Conservation (phyloP, 2,888 invertebrate species). For the Rhamphomyia laevipes region DNA sequence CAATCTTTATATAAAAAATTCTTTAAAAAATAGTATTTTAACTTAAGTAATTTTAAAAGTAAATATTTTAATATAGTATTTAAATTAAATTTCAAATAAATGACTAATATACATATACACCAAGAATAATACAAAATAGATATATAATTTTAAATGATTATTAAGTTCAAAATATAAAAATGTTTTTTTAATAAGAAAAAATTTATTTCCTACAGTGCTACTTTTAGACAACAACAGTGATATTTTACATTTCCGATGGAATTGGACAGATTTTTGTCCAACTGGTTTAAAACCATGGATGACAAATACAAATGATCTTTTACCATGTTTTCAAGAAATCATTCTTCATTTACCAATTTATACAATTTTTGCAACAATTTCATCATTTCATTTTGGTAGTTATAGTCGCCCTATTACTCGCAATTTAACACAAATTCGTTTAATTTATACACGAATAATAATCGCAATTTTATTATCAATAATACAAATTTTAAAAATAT, state of each 20-base stretch:
- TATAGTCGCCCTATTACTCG: conserved; percentile 50
- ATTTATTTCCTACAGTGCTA: conserved; percentile 16
- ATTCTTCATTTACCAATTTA: conserved; percentile 66
- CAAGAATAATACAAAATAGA: too few relatives aligned
- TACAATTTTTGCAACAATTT: conserved; percentile 58
- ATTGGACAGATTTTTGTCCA: conserved; percentile 66
- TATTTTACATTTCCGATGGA: conserved; percentile 40
- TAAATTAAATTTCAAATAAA: too few relatives aligned
- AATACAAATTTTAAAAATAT: conserved; percentile 56
- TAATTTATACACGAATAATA: conserved; percentile 53
- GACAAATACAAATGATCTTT: conserved; percentile 57
- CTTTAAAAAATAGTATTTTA: too few relatives aligned
- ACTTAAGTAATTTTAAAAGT: too few relatives aligned
- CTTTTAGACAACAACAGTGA: conserved; percentile 13
- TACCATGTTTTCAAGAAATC: conserved; percentile 75
- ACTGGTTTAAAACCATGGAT: conserved; percentile 60
- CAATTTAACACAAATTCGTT: conserved; percentile 47
- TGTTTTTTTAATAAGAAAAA: too few relatives aligned
- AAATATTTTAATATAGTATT: too few relatives aligned
- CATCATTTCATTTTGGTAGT: conserved; percentile 71
- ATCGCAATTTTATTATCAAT: conserved; percentile 50
- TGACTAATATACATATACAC: too few relatives aligned
- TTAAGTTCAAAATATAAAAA: too few relatives aligned
- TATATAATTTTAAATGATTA: too few relatives aligned
- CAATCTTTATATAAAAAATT: too few relatives aligned